Base-by-base conservation (phyloP, 2,888 invertebrate genomes). In the Watsonalla cultraria region DNA sequence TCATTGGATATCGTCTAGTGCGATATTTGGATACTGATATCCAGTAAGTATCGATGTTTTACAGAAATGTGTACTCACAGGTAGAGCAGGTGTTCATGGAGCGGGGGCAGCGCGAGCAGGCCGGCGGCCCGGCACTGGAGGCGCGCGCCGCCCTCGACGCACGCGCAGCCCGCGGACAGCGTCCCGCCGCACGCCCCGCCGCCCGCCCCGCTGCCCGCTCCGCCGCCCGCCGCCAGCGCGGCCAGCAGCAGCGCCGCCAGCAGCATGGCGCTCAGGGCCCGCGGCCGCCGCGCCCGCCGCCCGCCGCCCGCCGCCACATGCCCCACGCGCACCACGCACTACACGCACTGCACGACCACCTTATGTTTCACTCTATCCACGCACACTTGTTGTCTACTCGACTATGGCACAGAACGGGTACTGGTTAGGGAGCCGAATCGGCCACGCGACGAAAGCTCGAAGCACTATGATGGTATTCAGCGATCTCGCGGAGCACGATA, bases 231-330 rank as follows among this genome's bases (percentile, higher is more conserved):
- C 66, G 59, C 55, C 61, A 59, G 62, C 63, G 56, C 59, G 67
- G 59, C 58, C 68, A 56, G 54, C 61, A 47, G 57, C 63, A 51
- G 54, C 62, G 57, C 59, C 61, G 61, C 34, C 42, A 11, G 9
- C 42, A 8, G 42, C 42, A 42, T 42, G 64, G 67, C 72, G 65
- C 61, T 66, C 66, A 70, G 76, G 57, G 52, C 57, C 66, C 80
- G 93, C 93, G 61, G 92, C 92, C 76, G 93, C 15, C 59, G 51
- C 51, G 42, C 59, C 58, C 58, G 55, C 51, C 50, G 56, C 92
- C 49, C 58, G 45, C 56, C 54, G 47, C 58, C 49, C 55, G 55
- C 55, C 52, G 52, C 45, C 54, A 37, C 55, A 50, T 37, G 37
- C 37, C 37, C 49, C n/a, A n/a, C n/a, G n/a, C n/a, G 35, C 46